Evolutionary conservation across 2,113 vertebrate species (phyloP).

Genomic region (Tinamus guttatus): DNA sequence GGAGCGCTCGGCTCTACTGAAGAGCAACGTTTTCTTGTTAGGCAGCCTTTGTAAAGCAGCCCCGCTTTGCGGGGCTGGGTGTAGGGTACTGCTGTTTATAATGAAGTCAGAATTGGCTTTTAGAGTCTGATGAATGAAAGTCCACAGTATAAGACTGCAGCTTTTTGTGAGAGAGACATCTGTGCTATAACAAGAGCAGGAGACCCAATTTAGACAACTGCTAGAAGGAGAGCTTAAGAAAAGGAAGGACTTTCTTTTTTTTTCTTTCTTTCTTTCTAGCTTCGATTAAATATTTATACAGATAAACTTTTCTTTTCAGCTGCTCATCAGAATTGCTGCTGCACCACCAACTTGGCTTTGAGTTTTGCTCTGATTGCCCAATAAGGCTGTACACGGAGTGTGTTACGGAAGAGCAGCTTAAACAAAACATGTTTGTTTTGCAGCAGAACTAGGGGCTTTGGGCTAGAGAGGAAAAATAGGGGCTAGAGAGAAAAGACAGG

Average conservation of each 20-base stretch:
- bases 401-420: constrained; percentile 65
- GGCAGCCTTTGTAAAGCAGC: constrained; percentile 12
- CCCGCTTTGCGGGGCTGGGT: constrained; percentile 53
- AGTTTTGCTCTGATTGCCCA: constrained; percentile 72
- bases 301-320: constrained; percentile 78
- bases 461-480: not conserved
- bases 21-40: not conserved
- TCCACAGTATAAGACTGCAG: constrained; percentile 73
- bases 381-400: constrained; percentile 50
- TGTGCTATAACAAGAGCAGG: constrained; percentile 76
- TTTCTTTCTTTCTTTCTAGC: not conserved
- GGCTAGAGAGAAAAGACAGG: not conserved
- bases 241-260: constrained; percentile 62
- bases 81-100: constrained; percentile 68
- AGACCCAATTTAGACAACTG: constrained; percentile 73
- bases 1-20: not conserved
- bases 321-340: constrained; percentile 74
- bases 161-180: constrained; percentile 77
- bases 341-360: constrained; percentile 75
- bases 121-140: constrained; percentile 76
- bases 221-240: constrained; percentile 63
- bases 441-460: constrained; percentile 44
- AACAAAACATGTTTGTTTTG: constrained; percentile 72
- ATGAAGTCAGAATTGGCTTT: constrained; percentile 70
- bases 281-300: constrained; percentile 76